A percentile compares a stretch with the other conserved stretches of the same genome.
These are phyloP conservation scores for Tanytarsus gracilentus DNA, from an alignment of 2,888 invertebrate species.

Conservation along the genomic window DNA sequence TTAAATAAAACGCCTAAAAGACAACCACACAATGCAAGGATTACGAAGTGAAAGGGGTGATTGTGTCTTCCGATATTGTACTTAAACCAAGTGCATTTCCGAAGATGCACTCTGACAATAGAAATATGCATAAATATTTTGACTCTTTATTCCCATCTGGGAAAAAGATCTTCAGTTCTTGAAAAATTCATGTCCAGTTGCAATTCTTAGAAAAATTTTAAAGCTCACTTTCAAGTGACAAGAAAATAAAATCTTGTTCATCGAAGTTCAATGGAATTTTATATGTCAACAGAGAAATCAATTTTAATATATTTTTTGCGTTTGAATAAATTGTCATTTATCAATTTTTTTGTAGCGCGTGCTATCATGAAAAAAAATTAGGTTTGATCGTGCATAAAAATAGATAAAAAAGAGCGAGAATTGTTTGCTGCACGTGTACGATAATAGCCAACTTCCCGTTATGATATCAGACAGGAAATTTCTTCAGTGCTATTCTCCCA, in stretches of 20 bases:
- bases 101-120: constrained; percentile 26
- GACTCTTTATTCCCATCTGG: too few species aligned
- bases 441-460: background rate
- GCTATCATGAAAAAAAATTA: constrained; percentile 12
- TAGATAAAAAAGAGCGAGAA: too few species aligned
- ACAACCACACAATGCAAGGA: background rate
- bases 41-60: constrained; percentile 9
- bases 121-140: constrained; percentile 23
- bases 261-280: background rate
- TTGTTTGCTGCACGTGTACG: constrained; percentile 1
- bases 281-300: constrained; percentile 2
- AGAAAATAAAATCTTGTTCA: background rate
- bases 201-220: constrained; percentile 20
- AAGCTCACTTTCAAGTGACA: background rate
- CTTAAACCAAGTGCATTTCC: constrained; percentile 24
- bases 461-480: too few species aligned
- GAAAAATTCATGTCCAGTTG: constrained; percentile 7
- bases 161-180: background rate
- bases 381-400: constrained; percentile 5
- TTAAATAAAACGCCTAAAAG: too few species aligned
- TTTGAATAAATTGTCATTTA: constrained; percentile 14
- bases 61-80: constrained; percentile 18
- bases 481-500: too few species aligned
- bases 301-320: background rate
- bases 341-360: background rate